A percentile compares a stretch with the other conserved stretches of the same genome.
phyloP scores from a whole-genome alignment of 2,888 invertebrate species.

The Melikaiella ostensackeni region DNA sequence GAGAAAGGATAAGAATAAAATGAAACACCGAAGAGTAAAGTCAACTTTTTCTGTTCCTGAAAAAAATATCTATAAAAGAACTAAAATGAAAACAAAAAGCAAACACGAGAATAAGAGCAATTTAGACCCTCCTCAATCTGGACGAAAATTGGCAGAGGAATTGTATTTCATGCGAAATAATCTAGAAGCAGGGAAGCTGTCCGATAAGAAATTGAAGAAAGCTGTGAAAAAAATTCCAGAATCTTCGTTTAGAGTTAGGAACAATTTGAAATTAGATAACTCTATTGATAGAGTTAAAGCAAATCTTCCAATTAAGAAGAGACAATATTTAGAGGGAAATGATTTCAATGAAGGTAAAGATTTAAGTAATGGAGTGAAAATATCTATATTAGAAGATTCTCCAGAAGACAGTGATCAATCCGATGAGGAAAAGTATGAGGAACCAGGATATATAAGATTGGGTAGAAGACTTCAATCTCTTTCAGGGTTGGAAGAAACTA shows the following conservation, averaged over 20 bases:
- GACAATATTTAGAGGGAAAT: background rate
- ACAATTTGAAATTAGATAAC: background rate
- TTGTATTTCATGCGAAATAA: too few species aligned
- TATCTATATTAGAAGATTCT: background rate
- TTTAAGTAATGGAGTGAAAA: background rate
- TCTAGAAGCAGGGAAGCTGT: too few species aligned
- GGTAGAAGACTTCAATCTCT: constrained; percentile 21
- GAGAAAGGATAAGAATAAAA: background rate
- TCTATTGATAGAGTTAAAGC: background rate
- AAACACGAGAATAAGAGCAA: background rate
- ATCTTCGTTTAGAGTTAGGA: background rate
- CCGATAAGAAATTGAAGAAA: background rate
- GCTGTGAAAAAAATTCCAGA: background rate
- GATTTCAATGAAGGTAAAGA: background rate
- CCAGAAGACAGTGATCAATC: background rate
- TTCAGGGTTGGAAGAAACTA: background rate
- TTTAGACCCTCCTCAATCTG: too few species aligned
- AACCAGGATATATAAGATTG: constrained; percentile 8
- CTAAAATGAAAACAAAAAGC: background rate
- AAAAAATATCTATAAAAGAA: background rate
- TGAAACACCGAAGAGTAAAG: background rate
- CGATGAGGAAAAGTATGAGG: background rate
- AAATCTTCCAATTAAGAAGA: background rate
- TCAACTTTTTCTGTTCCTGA: background rate
- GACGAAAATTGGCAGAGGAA: too few species aligned